phyloP scores from a whole-genome alignment of 2,113 vertebrate genomes.

The Emydura subglobosa region DNA sequence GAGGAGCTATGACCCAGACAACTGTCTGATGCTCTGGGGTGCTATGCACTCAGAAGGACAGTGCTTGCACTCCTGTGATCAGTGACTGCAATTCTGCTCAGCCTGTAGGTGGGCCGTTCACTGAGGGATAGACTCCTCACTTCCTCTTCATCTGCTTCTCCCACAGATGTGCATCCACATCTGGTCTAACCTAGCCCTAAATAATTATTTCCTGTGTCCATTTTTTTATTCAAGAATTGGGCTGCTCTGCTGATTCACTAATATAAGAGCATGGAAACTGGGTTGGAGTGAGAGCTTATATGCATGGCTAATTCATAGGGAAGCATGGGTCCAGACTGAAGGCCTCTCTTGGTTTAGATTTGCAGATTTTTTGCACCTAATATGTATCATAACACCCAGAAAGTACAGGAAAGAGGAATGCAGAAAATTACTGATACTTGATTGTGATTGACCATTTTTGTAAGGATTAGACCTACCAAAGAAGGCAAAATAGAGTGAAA shows the following conservation, averaged over 20 bases:
- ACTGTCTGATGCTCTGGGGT: background rate
- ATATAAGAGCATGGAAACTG: background rate
- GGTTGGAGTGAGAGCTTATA: background rate
- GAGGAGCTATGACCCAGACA: background rate
- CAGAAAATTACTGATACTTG: background rate
- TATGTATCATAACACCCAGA: background rate
- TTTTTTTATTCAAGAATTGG: background rate
- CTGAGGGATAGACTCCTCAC: background rate
- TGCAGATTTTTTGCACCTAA: background rate
- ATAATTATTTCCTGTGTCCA: background rate
- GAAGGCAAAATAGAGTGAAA: rapidly evolving
- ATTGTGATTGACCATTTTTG: background rate
- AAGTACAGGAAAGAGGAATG: background rate
- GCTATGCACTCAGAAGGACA: background rate
- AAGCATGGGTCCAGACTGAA: background rate
- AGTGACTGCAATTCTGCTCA: background rate
- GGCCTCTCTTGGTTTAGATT: background rate
- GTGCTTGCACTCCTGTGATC: background rate
- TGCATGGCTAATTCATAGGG: background rate
- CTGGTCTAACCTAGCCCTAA: background rate
- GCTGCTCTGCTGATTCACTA: background rate
- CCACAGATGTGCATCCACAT: background rate
- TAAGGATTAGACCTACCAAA: background rate
- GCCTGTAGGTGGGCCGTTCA: background rate
- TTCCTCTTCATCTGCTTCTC: background rate